Conservation (phyloP, 1,140 invertebrate species). For the Euwallacea similis region DNA sequence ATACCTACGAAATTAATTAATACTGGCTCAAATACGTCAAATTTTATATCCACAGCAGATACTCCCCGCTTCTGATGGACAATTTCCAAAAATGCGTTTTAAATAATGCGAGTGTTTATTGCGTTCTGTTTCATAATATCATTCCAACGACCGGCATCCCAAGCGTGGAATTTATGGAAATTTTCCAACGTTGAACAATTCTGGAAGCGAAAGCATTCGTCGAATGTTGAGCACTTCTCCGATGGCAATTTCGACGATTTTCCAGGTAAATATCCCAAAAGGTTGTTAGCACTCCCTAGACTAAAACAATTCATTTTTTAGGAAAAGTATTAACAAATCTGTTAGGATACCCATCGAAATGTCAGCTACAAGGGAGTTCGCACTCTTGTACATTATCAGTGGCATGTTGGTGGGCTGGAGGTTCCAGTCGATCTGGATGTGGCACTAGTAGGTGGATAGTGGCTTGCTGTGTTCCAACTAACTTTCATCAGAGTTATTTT, state of each 20-base stretch:
- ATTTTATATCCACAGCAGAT: neutral
- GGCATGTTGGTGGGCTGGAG: conserved; percentile 72
- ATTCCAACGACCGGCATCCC: neutral
- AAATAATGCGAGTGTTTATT: conserved; percentile 17
- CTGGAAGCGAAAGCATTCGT: conserved; percentile 11
- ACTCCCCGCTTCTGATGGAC: too few relatives aligned
- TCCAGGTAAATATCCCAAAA: neutral
- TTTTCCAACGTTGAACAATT: neutral
- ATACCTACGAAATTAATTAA: too few relatives aligned
- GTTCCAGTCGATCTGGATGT: conserved; percentile 63
- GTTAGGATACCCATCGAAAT: conserved; percentile 63
- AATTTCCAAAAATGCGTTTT: conserved; percentile 15
- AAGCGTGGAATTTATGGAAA: conserved; percentile 19
- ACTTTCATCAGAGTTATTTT: neutral
- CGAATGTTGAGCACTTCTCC: neutral
- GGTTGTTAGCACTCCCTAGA: neutral
- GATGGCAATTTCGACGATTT: neutral
- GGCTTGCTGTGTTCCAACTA: conserved; percentile 62
- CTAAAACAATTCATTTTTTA: conserved; percentile 26
- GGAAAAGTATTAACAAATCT: conserved; percentile 60
- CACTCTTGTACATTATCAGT: conserved; percentile 68
- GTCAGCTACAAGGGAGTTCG: conserved; percentile 59
- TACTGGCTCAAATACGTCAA: too few relatives aligned
- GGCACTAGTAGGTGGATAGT: conserved; percentile 67
- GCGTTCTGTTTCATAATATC: conserved; percentile 1